Conservation (phyloP, 2,888 invertebrate species). For the Cerceris ruficornis region DNA sequence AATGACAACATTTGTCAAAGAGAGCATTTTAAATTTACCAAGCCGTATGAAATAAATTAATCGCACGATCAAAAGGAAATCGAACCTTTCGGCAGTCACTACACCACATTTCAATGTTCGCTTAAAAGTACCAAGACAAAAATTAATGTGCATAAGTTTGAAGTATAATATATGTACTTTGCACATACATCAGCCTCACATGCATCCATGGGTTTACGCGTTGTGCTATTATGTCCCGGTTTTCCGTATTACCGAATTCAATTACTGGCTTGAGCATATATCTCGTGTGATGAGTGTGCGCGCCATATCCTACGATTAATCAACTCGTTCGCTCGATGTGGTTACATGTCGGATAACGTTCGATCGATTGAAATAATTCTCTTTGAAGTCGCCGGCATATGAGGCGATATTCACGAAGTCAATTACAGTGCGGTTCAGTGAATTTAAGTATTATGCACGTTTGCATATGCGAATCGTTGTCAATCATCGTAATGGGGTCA, state of each 20-base stretch:
- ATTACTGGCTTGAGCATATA: constrained; percentile 23
- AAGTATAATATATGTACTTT: background rate
- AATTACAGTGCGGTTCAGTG: constrained; percentile 12
- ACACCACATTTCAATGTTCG: too few relatives aligned
- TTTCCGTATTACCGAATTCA: constrained; percentile 39
- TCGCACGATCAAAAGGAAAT: too few relatives aligned
- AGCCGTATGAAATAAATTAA: too few relatives aligned
- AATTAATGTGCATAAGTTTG: background rate
- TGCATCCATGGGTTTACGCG: background rate
- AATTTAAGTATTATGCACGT: constrained; percentile 27
- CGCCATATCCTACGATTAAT: constrained; percentile 36
- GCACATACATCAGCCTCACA: background rate
- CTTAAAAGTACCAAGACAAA: too few relatives aligned
- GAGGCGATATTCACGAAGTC: constrained; percentile 15
- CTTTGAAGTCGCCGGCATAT: constrained; percentile 36
- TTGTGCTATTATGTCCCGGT: constrained; percentile 26
- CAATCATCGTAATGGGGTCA: background rate
- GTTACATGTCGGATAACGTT: constrained; percentile 30
- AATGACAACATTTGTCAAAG: too few relatives aligned
- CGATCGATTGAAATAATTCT: constrained; percentile 42
- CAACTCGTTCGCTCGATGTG: constrained; percentile 35
- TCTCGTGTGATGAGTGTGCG: constrained; percentile 8
- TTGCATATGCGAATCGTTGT: background rate
- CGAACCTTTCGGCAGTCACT: too few relatives aligned
- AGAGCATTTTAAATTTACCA: too few relatives aligned